Evolutionary conservation across 1,140 invertebrate genomes (phyloP), one percentile per base, ranked within the genome.

Genomic region (Neodiprion lecontei): DNA sequence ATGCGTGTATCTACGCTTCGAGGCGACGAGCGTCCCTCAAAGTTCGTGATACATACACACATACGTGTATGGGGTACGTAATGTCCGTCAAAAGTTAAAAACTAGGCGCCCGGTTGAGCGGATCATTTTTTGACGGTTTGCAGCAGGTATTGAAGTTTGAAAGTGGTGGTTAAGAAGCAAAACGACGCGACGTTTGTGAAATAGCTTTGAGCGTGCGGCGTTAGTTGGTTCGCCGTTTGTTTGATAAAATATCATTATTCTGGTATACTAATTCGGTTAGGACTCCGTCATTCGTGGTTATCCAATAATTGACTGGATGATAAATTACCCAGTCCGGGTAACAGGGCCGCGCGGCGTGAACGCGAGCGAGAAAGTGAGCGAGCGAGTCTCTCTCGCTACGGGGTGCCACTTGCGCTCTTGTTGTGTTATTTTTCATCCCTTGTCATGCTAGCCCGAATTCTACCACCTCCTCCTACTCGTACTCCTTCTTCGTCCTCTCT

Each of bases 291-390:
- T 11, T 47, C 67, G 40, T 69, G 67, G 40, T 69, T 69, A 69
- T 69, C 67, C 23, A 23, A 69, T 69, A 69, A 69, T 69, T 69
- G 67, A 69, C 67, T 69, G 67, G 67, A 69, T 69, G 67, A 69
- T 69, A 47, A 69, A 69, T 69, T 69, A 69, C 67, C 14, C 21
- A 21, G 11, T 5, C 12, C 67, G 12, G 67, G 11, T 61, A 61
- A 61, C 53, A 40, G 28, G 28, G n/a, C 28, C 28, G 28, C 28
- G 28, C 28, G 28, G 28, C 28, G 28, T 40, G 28, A 40, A 3
- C 28, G 28, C 28, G 28, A 40, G 28, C 28, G 28, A 40, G 28
- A 40, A 40, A 40, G 28, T 40, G 28, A 40, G 28, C 1, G 28
- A 40, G 28, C 53, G 53, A 61, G 53, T 17, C 21, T 69, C 67